Conservation (phyloP, 2,797 vertebrate genomes). For the Danio jaintianensis region DNA sequence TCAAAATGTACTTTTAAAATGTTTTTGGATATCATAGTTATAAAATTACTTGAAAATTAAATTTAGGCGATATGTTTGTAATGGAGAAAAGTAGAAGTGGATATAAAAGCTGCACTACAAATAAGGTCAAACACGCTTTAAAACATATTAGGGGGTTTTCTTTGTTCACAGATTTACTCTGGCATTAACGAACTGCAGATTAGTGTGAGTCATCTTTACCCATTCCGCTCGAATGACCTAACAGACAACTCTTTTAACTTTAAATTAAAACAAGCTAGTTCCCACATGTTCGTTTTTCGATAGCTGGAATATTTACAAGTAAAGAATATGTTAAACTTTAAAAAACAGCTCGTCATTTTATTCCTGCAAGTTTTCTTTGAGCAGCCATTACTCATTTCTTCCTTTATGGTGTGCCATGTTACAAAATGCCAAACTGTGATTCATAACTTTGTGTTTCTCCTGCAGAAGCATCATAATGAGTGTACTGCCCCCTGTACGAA, state of each 20-base stretch:
- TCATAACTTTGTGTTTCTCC: slow-evolving; percentile 66
- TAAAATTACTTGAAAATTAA: not conserved
- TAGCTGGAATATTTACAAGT: not conserved
- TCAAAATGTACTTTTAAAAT: not conserved
- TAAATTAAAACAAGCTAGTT: not conserved
- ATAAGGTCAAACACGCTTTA: not conserved
- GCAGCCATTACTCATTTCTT: not conserved
- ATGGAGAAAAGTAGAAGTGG: not conserved
- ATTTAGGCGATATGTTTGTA: too few species aligned
- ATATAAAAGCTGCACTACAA: not conserved
- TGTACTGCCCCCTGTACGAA: slow-evolving; percentile 88
- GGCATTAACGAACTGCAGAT: slow-evolving; percentile 70
- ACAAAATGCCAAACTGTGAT: slow-evolving; percentile 25
- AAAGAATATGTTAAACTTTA: not conserved
- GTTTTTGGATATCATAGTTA: not conserved
- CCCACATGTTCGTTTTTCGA: not conserved
- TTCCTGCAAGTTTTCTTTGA: not conserved
- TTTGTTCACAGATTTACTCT: slow-evolving; percentile 62
- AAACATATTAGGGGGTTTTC: not conserved
- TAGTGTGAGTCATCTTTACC: slow-evolving; percentile 52
- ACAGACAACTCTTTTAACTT: slow-evolving; percentile 35
- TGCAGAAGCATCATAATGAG: slow-evolving; percentile 81
- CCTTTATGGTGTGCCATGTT: slow-evolving; percentile 23
- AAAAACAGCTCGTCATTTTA: not conserved
- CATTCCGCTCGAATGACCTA: slow-evolving; percentile 27